Conservation (phyloP, 2,113 vertebrate species). For the Oncorhynchus mykiss region DNA sequence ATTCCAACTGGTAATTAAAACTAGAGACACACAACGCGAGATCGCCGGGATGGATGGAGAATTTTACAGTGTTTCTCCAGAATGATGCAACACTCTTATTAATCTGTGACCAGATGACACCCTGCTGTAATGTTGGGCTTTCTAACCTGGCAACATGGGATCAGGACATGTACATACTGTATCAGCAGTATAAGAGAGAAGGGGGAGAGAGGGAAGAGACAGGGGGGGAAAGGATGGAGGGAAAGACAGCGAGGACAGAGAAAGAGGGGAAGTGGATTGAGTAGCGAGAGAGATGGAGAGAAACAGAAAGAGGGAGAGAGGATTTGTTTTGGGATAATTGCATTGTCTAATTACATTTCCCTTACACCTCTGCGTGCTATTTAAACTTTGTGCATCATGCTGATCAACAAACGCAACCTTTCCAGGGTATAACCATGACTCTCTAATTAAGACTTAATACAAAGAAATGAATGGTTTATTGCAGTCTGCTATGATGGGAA, state of each 20-base stretch:
- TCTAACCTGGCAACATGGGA: no score
- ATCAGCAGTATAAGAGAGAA: no score
- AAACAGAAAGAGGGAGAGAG: no score
- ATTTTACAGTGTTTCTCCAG: conserved; percentile 18
- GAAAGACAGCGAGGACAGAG: neutral
- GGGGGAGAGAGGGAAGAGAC: neutral
- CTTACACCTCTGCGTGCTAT: neutral
- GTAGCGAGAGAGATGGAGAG: neutral
- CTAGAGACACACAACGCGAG: neutral
- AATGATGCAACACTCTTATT: conserved; percentile 12
- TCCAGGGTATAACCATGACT: no score
- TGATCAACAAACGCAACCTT: no score
- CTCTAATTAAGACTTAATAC: no score
- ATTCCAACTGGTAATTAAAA: conserved; percentile 52
- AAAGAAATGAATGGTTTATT: no score
- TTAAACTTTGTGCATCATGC: neutral
- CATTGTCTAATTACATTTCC: neutral
- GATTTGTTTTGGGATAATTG: neutral
- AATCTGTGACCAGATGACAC: conserved; percentile 41
- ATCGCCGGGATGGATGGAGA: conserved; percentile 14
- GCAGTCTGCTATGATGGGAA: no score
- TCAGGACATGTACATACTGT: no score
- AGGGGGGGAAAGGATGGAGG: neutral
- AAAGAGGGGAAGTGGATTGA: neutral
- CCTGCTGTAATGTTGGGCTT: conserved; percentile 16